Percentiles rank a stretch among this genome's conserved stretches.
Conservation (phyloP, 2,113 vertebrate genomes). For the Zosterops pallidus region DNA sequence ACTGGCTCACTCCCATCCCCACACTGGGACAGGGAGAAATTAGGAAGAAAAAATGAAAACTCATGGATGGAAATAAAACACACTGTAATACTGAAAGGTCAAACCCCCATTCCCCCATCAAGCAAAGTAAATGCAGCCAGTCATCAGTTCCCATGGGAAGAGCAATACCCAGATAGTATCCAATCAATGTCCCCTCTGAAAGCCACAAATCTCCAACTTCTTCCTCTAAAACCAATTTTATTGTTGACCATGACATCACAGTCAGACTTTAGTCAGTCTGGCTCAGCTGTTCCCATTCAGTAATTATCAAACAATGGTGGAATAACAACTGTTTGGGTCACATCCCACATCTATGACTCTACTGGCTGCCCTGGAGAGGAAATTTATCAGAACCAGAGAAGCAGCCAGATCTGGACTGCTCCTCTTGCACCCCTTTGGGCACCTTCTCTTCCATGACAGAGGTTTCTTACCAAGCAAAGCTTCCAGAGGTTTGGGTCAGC, state of each 20-base stretch:
- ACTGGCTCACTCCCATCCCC: not conserved
- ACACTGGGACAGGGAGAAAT: not conserved
- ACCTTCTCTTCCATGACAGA: not conserved
- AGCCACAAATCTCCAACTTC: not conserved
- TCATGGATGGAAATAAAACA: not conserved
- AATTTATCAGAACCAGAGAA: not conserved
- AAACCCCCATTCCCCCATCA: rapidly evolving
- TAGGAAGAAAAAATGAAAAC: not conserved
- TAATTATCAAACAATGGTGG: not conserved
- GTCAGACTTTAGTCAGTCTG: not conserved
- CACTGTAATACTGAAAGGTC: not conserved
- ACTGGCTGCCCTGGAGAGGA: not conserved
- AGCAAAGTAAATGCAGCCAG: not conserved
- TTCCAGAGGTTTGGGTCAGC: not conserved
- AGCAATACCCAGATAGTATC: not conserved
- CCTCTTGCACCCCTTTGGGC: not conserved
- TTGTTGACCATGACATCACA: not conserved
- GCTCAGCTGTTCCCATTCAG: not conserved
- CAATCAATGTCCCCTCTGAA: not conserved
- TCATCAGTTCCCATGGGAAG: not conserved
- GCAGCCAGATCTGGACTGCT: not conserved
- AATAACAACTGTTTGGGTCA: not conserved
- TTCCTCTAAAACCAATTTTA: not conserved
- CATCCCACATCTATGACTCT: not conserved
- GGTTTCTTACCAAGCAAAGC: not conserved